A percentile compares a stretch with the other conserved stretches of the same genome.
These are phyloP conservation scores for Folsomia manolachei DNA, from an alignment of 2,888 invertebrate genomes.

Conservation along the genomic window DNA sequence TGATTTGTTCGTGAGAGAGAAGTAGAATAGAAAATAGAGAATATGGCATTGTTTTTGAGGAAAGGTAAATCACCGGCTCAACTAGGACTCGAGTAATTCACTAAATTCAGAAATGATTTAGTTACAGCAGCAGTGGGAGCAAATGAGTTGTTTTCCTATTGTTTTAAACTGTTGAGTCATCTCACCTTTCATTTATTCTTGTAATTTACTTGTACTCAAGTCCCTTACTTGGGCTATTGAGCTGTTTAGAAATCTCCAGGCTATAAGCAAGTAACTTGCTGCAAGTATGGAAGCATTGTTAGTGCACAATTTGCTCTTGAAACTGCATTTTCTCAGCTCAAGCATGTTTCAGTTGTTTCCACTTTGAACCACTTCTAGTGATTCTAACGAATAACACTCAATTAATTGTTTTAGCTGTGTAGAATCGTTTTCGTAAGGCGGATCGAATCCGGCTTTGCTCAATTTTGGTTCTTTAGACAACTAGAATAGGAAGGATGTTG, in stretches of 20 bases:
- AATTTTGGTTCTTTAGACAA: neutral
- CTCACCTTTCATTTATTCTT: slow-evolving; percentile 2
- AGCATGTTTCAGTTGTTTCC: no score
- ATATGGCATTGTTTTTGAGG: slow-evolving; percentile 9
- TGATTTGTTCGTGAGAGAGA: neutral
- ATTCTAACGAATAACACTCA: neutral
- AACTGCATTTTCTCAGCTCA: no score
- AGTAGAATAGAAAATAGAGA: neutral
- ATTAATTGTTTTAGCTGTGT: neutral
- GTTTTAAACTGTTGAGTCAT: slow-evolving; percentile 14
- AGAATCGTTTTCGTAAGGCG: neutral
- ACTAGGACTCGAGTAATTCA: neutral
- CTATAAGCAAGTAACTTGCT: neutral
- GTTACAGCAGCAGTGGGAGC: neutral
- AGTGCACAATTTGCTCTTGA: no score
- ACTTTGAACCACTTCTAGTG: neutral
- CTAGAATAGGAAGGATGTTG: neutral
- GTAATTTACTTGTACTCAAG: neutral
- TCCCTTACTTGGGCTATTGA: neutral
- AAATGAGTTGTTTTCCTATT: slow-evolving; percentile 4
- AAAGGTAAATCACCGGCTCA: slow-evolving; percentile 12
- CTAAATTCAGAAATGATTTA: neutral
- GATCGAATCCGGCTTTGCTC: neutral
- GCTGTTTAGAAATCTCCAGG: neutral
- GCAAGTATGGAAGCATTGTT: neutral